Evolutionary conservation across 2,888 invertebrate species (phyloP).

Genomic region (Archaeoteleia sp.): DNA sequence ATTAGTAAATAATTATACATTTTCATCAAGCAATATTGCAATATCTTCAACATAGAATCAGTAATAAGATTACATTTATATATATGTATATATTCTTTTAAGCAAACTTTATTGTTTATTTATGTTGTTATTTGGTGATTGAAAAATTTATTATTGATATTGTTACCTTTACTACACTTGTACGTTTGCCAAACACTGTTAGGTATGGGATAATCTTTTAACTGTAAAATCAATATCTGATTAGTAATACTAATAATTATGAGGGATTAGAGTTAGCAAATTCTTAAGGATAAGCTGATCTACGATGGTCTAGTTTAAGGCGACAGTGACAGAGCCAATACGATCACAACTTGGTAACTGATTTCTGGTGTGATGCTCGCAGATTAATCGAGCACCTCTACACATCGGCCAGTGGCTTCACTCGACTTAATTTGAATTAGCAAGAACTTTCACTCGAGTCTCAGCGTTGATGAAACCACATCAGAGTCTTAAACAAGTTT

Average conservation of each 20-base stretch:
- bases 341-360: conserved; percentile 47
- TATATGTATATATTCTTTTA: too few relatives aligned
- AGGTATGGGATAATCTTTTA: conserved; percentile 5
- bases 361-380: conserved; percentile 39
- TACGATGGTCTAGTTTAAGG: conserved; percentile 33
- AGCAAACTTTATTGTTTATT: too few relatives aligned
- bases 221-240: conserved; percentile 13
- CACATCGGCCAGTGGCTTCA: conserved; percentile 61
- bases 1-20: too few relatives aligned
- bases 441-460: conserved; percentile 59
- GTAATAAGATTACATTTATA: too few relatives aligned
- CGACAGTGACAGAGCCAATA: conserved; percentile 45
- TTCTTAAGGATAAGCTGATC: conserved; percentile 44
- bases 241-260: conserved; percentile 19
- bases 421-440: conserved; percentile 64
- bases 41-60: too few relatives aligned
- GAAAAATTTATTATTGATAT: too few relatives aligned
- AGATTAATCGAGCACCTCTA: conserved; percentile 44
- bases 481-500: conserved; percentile 50
- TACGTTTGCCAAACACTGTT: too few relatives aligned
- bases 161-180: too few relatives aligned
- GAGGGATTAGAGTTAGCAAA: conserved; percentile 21
- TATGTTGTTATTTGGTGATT: too few relatives aligned
- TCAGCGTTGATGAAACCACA: conserved; percentile 61
- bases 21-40: too few relatives aligned